Evolutionary conservation across 2,888 invertebrate genomes (phyloP).

Genomic region (Apodemia duryi): DNA sequence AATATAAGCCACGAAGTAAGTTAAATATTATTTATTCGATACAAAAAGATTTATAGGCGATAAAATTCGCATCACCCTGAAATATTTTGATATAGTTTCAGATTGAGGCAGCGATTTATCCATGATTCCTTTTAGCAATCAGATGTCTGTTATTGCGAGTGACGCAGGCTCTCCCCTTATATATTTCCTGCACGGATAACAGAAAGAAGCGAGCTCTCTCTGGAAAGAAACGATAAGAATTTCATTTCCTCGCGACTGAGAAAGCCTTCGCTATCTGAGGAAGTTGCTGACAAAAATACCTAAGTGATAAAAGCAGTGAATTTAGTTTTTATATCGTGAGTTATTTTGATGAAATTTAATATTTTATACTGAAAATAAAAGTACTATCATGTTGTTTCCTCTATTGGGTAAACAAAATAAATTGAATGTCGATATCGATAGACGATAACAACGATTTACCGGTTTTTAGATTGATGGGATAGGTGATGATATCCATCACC

Average conservation of each 20-base stretch:
- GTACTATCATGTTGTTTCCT: neutral
- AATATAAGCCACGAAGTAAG: too few species aligned
- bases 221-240: conserved; percentile 75
- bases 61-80: conserved; percentile 23
- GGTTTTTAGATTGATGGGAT: too few species aligned
- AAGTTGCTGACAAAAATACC: conserved; percentile 74
- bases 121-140: conserved; percentile 64
- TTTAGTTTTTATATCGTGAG: conserved; percentile 55
- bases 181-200: conserved; percentile 74
- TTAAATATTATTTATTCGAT: conserved; percentile 12
- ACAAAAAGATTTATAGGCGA: conserved; percentile 5
- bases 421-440: too few species aligned
- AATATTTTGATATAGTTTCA: conserved; percentile 43
- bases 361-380: neutral
- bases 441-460: too few species aligned
- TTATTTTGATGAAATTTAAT: conserved; percentile 37
- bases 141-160: conserved; percentile 63
- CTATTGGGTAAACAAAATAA: too few species aligned
- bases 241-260: conserved; percentile 74
- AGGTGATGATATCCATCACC: too few species aligned
- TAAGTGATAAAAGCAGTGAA: conserved; percentile 72
- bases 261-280: conserved; percentile 69
- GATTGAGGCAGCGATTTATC: conserved; percentile 48
- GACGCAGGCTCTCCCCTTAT: conserved; percentile 51
- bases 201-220: conserved; percentile 69